Percentiles rank a stretch among this genome's conserved stretches.
These are phyloP conservation scores for Octopus sinensis DNA, from an alignment of 1,140 invertebrate species.

Conservation along the genomic window DNA sequence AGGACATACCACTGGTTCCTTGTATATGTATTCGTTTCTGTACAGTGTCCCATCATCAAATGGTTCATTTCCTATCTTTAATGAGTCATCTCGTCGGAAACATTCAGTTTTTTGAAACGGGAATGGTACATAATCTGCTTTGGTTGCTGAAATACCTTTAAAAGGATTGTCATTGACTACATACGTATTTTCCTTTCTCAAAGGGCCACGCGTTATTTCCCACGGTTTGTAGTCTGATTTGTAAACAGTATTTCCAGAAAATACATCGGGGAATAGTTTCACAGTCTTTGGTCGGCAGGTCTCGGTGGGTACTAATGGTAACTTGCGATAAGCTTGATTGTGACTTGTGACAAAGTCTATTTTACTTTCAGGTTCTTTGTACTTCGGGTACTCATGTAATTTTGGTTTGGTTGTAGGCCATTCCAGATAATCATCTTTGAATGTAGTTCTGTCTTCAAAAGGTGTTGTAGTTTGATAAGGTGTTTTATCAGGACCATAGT, in stretches of 20 bases:
- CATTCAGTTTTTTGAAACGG: neutral
- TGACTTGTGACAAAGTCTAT: neutral
- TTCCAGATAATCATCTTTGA: neutral
- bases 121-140: neutral
- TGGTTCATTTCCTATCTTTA: neutral
- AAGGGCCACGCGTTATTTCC: neutral
- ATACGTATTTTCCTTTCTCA: neutral
- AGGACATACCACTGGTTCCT: neutral
- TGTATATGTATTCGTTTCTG: neutral
- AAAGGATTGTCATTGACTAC: neutral
- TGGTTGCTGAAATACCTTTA: neutral
- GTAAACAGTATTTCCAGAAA: neutral
- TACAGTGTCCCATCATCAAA: neutral
- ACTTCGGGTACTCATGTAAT: neutral
- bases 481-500: neutral
- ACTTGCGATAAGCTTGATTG: neutral
- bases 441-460: neutral
- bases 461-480: neutral
- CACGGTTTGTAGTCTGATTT: neutral
- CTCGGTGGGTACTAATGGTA: neutral
- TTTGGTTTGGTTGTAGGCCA: neutral
- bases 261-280: neutral
- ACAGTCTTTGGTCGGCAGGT: neutral
- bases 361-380: neutral
- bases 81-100: neutral